phyloP scores from a whole-genome alignment of 2,888 invertebrate genomes.

The Argyresthia albistria region DNA sequence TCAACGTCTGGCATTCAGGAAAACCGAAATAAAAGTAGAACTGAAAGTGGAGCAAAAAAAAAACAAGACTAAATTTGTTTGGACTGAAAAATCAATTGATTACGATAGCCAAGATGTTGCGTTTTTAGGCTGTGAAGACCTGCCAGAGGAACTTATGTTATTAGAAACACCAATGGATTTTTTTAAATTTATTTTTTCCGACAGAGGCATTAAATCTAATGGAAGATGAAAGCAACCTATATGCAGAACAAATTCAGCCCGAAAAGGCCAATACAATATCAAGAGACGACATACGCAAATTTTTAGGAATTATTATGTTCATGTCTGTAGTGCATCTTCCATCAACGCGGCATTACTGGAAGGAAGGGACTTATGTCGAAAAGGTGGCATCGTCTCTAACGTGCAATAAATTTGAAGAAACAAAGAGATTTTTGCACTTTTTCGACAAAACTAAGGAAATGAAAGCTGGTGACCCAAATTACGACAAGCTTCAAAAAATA shows the following conservation, averaged over 20 bases:
- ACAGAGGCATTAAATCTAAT: conserved; percentile 9
- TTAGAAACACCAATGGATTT: conserved; percentile 11
- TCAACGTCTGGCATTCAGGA: too few species aligned
- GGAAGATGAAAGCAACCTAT: conserved; percentile 7
- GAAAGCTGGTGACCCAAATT: conserved; percentile 9
- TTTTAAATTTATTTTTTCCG: conserved; percentile 13
- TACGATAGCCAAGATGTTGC: not conserved
- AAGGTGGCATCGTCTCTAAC: conserved; percentile 13
- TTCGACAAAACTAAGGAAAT: conserved; percentile 7
- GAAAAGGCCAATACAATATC: conserved; percentile 1
- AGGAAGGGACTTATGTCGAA: conserved; percentile 12
- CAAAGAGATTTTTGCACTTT: conserved; percentile 15
- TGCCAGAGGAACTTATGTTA: conserved; percentile 11
- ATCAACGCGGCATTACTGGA: conserved; percentile 17
- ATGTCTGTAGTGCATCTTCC: conserved; percentile 17
- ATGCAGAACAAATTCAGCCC: conserved; percentile 10
- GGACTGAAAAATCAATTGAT: not conserved
- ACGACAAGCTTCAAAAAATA: conserved; percentile 7
- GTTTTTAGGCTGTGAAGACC: conserved; percentile 10
- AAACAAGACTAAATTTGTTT: not conserved
- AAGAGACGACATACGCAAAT: conserved; percentile 11
- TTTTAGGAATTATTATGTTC: conserved; percentile 14
- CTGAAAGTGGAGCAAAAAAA: not conserved
- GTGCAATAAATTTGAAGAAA: conserved; percentile 16
- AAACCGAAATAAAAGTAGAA: not conserved